phyloP scores from a whole-genome alignment of 2,113 vertebrate genomes.

The Tachuris rubrigastra region DNA sequence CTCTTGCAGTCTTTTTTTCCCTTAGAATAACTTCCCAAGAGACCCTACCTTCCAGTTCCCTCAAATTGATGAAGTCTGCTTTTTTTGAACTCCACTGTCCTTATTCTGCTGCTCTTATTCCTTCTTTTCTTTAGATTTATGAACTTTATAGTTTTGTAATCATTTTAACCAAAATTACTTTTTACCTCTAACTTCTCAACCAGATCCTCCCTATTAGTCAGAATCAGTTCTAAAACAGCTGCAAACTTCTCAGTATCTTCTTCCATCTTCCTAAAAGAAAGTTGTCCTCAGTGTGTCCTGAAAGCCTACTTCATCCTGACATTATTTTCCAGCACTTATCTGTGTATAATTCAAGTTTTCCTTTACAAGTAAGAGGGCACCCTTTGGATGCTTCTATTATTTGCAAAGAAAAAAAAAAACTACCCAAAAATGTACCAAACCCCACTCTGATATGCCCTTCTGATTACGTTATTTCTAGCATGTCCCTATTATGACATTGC shows the following conservation, averaged over 20 bases:
- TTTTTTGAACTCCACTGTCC: conserved; percentile 10
- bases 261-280: background rate
- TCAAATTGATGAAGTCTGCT: conserved; percentile 21
- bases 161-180: conserved; percentile 6
- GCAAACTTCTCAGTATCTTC: background rate
- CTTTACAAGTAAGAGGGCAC: background rate
- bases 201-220: conserved; percentile 3
- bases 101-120: conserved; percentile 9
- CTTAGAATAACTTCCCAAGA: conserved; percentile 31
- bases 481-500: background rate
- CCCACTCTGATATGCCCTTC: background rate
- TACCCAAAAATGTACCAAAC: background rate
- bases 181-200: conserved; percentile 2
- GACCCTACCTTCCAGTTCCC: conserved; percentile 13
- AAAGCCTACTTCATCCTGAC: background rate
- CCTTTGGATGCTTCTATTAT: background rate
- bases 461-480: background rate
- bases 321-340: background rate
- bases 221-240: background rate
- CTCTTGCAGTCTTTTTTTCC: background rate
- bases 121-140: conserved; percentile 16
- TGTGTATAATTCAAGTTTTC: background rate
- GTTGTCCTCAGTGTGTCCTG: background rate
- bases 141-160: conserved; percentile 27
- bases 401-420: background rate